Evolutionary conservation across 2,888 invertebrate genomes (phyloP).

Genomic region (Slavum lentiscoides): DNA sequence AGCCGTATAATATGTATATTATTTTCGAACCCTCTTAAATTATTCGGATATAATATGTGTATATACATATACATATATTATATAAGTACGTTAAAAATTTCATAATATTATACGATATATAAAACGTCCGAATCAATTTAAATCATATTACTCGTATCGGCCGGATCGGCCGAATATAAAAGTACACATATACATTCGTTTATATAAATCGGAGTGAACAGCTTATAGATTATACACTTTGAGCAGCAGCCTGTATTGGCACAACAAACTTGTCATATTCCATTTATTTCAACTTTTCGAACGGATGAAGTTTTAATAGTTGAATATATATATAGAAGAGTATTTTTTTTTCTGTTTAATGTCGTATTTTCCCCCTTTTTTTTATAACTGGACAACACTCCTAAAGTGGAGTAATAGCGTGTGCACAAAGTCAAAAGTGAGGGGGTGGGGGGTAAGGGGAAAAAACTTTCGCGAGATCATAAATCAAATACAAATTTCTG

Average conservation of each 20-base stretch:
- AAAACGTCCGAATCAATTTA: neutral
- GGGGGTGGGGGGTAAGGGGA: too few relatives aligned
- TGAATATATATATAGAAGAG: neutral
- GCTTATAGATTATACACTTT: neutral
- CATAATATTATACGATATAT: too few relatives aligned
- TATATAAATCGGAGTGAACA: neutral
- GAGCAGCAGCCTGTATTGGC: too few relatives aligned
- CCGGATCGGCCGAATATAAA: neutral
- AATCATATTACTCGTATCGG: neutral
- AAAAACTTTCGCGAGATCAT: slow-evolving; percentile 30
- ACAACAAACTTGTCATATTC: neutral
- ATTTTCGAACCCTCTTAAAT: neutral
- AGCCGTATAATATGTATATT: neutral
- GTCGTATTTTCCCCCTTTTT: slow-evolving; percentile 6
- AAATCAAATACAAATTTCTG: slow-evolving; percentile 46
- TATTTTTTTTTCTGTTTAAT: slow-evolving; percentile 3
- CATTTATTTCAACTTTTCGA: slow-evolving; percentile 12
- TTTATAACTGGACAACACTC: slow-evolving; percentile 24
- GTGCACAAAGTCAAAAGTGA: slow-evolving; percentile 25
- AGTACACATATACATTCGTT: neutral
- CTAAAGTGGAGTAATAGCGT: neutral
- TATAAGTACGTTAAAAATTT: too few relatives aligned
- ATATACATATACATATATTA: neutral
- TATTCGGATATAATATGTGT: neutral
- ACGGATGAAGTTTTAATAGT: slow-evolving; percentile 22